phyloP scores from a whole-genome alignment of 1,140 invertebrate species.

The Adelges cooleyi region DNA sequence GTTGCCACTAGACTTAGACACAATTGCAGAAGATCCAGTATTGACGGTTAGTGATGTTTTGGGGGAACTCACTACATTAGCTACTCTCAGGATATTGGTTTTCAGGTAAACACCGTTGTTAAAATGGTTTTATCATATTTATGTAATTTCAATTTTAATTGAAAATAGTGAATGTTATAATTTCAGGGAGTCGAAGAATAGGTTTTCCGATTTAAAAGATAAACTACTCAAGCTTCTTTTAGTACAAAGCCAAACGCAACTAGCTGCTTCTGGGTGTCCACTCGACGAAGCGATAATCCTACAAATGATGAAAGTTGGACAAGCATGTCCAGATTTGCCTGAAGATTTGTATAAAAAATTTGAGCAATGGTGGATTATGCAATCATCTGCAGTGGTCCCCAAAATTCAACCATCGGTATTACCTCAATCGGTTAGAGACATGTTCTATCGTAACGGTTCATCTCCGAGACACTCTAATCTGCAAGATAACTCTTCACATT shows the following conservation, averaged over 20 bases:
- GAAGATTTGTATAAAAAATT: slow-evolving; percentile 66
- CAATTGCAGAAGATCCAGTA: slow-evolving; percentile 72
- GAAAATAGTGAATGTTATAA: too few relatives aligned
- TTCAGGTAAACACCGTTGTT: too few relatives aligned
- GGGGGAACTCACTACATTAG: slow-evolving; percentile 79
- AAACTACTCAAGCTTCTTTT: slow-evolving; percentile 79
- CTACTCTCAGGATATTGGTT: slow-evolving; percentile 79
- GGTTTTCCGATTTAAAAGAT: slow-evolving; percentile 78
- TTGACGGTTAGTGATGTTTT: slow-evolving; percentile 84
- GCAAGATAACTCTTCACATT: neutral
- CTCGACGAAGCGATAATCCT: slow-evolving; percentile 68
- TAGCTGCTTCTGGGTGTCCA: slow-evolving; percentile 79
- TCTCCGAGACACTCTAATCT: slow-evolving; percentile 5
- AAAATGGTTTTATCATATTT: too few relatives aligned
- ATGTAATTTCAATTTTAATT: too few relatives aligned
- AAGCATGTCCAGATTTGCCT: slow-evolving; percentile 46
- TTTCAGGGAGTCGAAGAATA: slow-evolving; percentile 53
- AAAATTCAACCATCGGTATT: slow-evolving; percentile 40
- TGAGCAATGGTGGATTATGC: slow-evolving; percentile 60
- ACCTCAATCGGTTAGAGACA: slow-evolving; percentile 32
- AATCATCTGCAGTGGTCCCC: slow-evolving; percentile 44
- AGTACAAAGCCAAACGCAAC: slow-evolving; percentile 71
- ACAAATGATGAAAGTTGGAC: slow-evolving; percentile 20
- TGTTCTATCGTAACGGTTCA: slow-evolving; percentile 19
- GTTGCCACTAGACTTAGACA: slow-evolving; percentile 80